Base-by-base conservation (phyloP, 92 coral and sea anemone genomes). In the Blastomussa wellsi region DNA sequence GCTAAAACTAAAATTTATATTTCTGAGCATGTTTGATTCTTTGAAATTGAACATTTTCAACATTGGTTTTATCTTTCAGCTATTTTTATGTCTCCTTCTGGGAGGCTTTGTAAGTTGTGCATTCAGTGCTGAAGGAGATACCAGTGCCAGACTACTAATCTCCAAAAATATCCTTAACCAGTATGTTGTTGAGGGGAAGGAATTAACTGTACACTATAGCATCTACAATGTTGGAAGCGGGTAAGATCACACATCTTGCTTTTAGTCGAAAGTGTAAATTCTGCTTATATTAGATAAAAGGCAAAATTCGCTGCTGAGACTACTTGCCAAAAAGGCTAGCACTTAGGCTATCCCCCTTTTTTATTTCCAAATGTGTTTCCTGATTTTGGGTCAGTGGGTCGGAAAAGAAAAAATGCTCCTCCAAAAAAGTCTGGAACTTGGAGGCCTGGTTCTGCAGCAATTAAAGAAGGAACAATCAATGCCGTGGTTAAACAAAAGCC, bases 141-240 rank as follows among this genome's bases (percentile, higher is more conserved):
- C 95, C 10, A 90, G 82, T 71, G 98, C 98, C 69, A 84, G 98
- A 66, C 97, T 97, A 20, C 84, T 97, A 39, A 94, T 97, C 44
- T 90, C 99, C 13, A 97, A 97, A 88, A 92, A 93, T 66, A 88
- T 97, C 16, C 92, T 97, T 33, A 97, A 97, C 87, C 97, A 97
- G 85, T 94, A 85, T 89, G 94, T 94, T 41, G 99, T 94, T 16
- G 98, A 97, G 88, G 98, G 98, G 76, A 92, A 92, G 81, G 99
- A 97, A 64, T 86, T 97, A 15, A 97, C 99, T 3, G 95, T 97
- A 17, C 92, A 93, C 77, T 97, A 92, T 81, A 90, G 84, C 76
- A 89, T 97, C 62, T 97, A 93, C 81, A 97, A 97, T 88, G 97
- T 97, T 53, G 99, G 99, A 66, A 90, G 95, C 42, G 93, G 99